Percentiles rank a stretch among this genome's conserved stretches.
phyloP scores from a whole-genome alignment of 1,140 invertebrate species.

The Gonioctena quinquepunctata region DNA sequence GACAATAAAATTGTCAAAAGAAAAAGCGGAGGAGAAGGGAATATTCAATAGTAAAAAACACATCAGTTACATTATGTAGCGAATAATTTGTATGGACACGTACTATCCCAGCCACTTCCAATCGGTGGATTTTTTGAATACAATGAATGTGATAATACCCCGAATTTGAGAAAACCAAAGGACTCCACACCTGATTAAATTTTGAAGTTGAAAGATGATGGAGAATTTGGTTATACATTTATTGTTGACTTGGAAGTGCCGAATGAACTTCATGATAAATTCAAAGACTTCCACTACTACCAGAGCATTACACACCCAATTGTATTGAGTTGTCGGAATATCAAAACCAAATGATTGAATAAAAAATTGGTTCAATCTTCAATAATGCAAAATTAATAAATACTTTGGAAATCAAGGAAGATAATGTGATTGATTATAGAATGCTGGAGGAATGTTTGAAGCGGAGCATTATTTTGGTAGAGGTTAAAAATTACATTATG shows the following conservation, averaged over 20 bases:
- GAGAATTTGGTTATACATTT: too few species aligned
- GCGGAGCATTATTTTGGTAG: slow-evolving; percentile 49
- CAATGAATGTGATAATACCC: slow-evolving; percentile 48
- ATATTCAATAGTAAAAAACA: too few species aligned
- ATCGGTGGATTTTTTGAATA: slow-evolving; percentile 54
- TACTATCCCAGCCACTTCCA: too few species aligned
- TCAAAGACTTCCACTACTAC: slow-evolving; percentile 54
- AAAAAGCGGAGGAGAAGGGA: slow-evolving; percentile 17
- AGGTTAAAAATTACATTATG: too few species aligned
- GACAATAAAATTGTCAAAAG: slow-evolving; percentile 23
- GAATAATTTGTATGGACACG: too few species aligned
- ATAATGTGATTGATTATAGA: slow-evolving; percentile 54
- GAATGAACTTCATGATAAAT: too few species aligned
- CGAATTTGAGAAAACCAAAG: slow-evolving; percentile 35
- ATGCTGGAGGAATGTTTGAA: slow-evolving; percentile 48
- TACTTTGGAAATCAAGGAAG: slow-evolving; percentile 38
- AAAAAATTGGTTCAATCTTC: slow-evolving; percentile 4
- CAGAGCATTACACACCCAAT: slow-evolving; percentile 41
- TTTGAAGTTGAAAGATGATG: slow-evolving; percentile 47
- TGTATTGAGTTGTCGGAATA: slow-evolving; percentile 50
- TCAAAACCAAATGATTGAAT: slow-evolving; percentile 30
- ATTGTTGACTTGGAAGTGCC: too few species aligned
- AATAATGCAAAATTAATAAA: slow-evolving; percentile 29
- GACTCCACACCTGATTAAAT: slow-evolving; percentile 3
- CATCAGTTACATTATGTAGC: slow-evolving; percentile 11